phyloP scores from a whole-genome alignment of 92 coral and sea anemone species.

The Ricordea florida region DNA sequence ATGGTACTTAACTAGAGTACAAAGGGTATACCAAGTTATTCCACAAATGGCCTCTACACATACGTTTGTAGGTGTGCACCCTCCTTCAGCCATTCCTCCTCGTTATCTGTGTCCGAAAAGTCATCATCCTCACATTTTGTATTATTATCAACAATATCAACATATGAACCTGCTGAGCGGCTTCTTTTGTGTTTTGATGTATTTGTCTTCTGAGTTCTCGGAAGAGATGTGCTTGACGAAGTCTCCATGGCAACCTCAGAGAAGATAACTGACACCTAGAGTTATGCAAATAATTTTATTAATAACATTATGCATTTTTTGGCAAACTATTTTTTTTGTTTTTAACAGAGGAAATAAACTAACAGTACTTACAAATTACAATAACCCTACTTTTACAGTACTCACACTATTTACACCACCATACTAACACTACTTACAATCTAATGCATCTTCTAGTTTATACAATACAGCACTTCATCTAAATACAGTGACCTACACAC shows the following conservation, averaged over 20 bases:
- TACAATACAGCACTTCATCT: too few species aligned
- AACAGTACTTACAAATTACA: too few species aligned
- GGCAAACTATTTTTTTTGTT: neutral
- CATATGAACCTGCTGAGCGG: constrained; percentile 52
- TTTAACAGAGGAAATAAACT: neutral
- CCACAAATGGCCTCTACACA: too few species aligned
- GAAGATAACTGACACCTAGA: constrained; percentile 57
- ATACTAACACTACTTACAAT: too few species aligned
- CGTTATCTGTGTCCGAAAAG: constrained; percentile 84
- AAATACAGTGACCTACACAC: too few species aligned
- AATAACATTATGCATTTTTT: too few species aligned
- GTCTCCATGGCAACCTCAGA: constrained; percentile 17
- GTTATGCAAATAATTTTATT: too few species aligned
- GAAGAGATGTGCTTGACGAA: constrained; percentile 5
- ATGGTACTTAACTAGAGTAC: too few species aligned
- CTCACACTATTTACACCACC: too few species aligned
- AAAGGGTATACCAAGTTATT: too few species aligned
- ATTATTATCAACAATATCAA: constrained; percentile 20
- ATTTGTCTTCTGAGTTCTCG: neutral
- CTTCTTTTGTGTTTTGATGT: neutral
- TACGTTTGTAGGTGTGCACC: neutral
- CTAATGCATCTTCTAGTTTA: too few species aligned
- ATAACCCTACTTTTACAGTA: too few species aligned
- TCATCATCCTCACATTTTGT: constrained; percentile 69
- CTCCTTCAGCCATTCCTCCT: constrained; percentile 79